Base-by-base conservation (phyloP, 2,888 invertebrate genomes). In the Chaitophorus viminalis region DNA sequence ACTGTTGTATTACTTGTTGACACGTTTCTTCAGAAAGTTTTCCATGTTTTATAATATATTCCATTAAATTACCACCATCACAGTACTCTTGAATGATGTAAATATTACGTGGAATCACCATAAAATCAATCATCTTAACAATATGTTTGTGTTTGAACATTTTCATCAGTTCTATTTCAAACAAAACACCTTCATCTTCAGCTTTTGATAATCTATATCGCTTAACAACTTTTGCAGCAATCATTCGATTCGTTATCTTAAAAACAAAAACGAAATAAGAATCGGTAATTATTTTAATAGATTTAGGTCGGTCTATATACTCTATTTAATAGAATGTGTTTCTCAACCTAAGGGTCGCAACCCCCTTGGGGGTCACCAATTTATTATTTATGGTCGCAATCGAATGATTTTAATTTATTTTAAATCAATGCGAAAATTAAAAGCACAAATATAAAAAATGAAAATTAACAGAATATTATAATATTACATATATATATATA, bases 81-180 rank as follows among this genome's bases (percentile, higher is more conserved):
- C 97, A 97, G 90, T 94, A 96, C 90, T 97, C 97, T 94, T 96
- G 94, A 84, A 97, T 95, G 25, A 97, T 95, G 91, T 96, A 97
- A 89, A 97, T 96, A 90, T 83, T 83, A 36, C 93, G 93, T 52
- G 94, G 93, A 90, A 95, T 95, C 94, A 95, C 95, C 5, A 94
- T 94, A 90, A 97, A 97, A 90, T 97, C 95, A 90, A 94, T 94
- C 93, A 97, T 94, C 82, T 94, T 93, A 0, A 97, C 97, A 81
- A 97, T 96, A 90, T 96, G 93, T 1, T 95, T 94, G 91, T 97
- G 96, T n/a, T 94, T 94, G 0, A 97, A 92, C 0, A 94, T 94
- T 91, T 96, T 96, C 90, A 97, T 91, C 33, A 97, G 92, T 65
- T 94, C 93, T 65, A 97, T 97, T 93, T 97, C 97, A 0, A 95